Base-by-base conservation (phyloP, 2,797 vertebrate species). In the Xiphophorus birchmanni region DNA sequence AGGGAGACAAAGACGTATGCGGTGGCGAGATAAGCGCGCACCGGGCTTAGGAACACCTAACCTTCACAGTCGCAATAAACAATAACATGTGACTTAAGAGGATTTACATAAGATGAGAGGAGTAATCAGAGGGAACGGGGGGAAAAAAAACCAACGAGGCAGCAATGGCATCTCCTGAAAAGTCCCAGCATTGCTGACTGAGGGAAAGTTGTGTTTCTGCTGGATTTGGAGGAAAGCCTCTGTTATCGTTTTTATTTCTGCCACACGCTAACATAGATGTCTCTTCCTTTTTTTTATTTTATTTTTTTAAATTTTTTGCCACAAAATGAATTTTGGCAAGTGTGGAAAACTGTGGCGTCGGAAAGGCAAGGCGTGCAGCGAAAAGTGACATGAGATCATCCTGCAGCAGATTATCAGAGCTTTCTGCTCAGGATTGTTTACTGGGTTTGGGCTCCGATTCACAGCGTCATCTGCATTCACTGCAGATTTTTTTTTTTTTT, bases 31-130 rank as follows among this genome's bases (percentile, higher is more conserved):
- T 96, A 96, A 96, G 93, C 90, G 42, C 92, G 92, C 94, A 93
- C 94, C 92, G 95, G 94, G 96, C 95, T 96, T 96, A 96, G 93
- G 94, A 96, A 95, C 94, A 96, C 95, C 96, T 95, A 95, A 95
- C 95, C 95, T 96, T 95, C 95, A 95, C 95, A 95, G 94, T 93
- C 93, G 94, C 93, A 95, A 95, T 95, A 95, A 96, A 96, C 95
- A 96, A 95, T 96, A 96, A 95, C 95, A 95, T 95, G 94, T 96
- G 95, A 95, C 95, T 96, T 96, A 96, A 96, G 96, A 96, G 96
- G 96, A 96, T 96, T 96, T 96, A 95, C 95, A 95, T 95, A 95
- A 95, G 95, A 96, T 96, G 95, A 95, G 94, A 95, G 93, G 94
- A 95, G 95, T 95, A 96, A 96, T 96, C 96, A 96, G 95, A 95